Percentiles rank a stretch among this genome's conserved stretches.
Evolutionary conservation across 2,888 invertebrate genomes (phyloP).

Genomic region (Priapulus caudatus): DNA sequence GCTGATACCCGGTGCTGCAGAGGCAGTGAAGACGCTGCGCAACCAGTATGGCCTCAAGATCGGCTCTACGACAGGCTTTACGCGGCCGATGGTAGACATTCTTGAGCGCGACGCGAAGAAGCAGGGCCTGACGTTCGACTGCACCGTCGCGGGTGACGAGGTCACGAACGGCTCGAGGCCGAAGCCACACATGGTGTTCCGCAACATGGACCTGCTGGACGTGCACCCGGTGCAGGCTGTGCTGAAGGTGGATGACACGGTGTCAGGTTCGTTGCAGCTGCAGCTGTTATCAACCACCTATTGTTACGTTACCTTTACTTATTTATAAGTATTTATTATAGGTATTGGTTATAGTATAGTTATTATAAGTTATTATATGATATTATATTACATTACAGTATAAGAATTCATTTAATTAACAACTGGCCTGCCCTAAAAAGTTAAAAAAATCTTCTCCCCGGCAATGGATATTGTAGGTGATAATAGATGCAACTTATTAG

Average conservation of each 20-base stretch:
- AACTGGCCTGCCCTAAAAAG: too few species aligned
- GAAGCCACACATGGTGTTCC: slow-evolving; percentile 39
- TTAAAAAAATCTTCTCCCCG: too few species aligned
- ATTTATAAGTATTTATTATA: too few species aligned
- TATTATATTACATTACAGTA: too few species aligned
- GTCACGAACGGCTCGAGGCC: slow-evolving; percentile 35
- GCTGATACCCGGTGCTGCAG: slow-evolving; percentile 31
- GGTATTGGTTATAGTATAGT: too few species aligned
- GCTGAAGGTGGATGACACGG: slow-evolving; percentile 38
- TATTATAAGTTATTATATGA: too few species aligned
- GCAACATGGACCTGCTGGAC: slow-evolving; percentile 36
- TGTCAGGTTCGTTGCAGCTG: too few species aligned
- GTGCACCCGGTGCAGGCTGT: slow-evolving; percentile 34
- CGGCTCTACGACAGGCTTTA: slow-evolving; percentile 35
- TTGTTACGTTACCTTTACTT: too few species aligned
- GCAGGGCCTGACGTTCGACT: slow-evolving; percentile 36
- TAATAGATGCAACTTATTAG: too few species aligned
- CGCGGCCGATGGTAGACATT: slow-evolving; percentile 32
- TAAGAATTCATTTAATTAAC: too few species aligned
- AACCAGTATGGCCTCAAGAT: slow-evolving; percentile 29
- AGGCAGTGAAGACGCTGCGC: slow-evolving; percentile 27
- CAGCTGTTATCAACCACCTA: too few species aligned
- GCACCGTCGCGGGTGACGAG: slow-evolving; percentile 36
- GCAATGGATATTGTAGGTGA: too few species aligned
- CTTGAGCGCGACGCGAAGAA: slow-evolving; percentile 30